Base-by-base conservation (phyloP, 53 echinoderm and acorn worm species). In the Apostichopus leukothele region DNA sequence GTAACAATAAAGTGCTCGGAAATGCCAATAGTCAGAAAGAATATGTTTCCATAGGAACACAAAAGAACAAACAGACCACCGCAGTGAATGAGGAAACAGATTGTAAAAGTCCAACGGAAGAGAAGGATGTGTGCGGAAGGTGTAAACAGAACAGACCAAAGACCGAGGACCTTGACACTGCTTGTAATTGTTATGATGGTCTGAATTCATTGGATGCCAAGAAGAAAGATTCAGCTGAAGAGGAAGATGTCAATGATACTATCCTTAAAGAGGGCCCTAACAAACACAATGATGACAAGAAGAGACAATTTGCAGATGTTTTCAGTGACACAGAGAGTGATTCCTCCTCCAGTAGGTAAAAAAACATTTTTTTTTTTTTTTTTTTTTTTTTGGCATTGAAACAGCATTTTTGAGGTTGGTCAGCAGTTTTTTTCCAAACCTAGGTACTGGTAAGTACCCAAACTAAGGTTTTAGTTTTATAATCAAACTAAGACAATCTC, bases 301-400 rank as follows among this genome's bases (percentile, higher is more conserved):
- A 86, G 78, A 90, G 90, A 86, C 92, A 91, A 57, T 98, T 98
- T 94, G 94, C 89, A 7, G 95, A 94, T 75, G 98, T 97, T 10
- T 98, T 94, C 86, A 98, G 98, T 91, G 98, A 98, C 76, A 92
- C 95, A 18, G 95, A 97, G 18, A 91, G 89, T 87, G 97, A 97
- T 50, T 89, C 90, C 13, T 94, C 90, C 8, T 80, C 88, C 2
- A 91, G 95, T 20, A 96, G 96, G 96, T 94, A 76, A 76, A 50
- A 74, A 74, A 7, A 74, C 74, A 21, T 74, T 74, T 25, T 7
- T 1, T 19, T 18, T 18, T 74, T 74, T 25, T 7, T 1, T 19
- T 18, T 18, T 18, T 14, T 67, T n/a, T n/a, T 16, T 67, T 67
- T 67, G 68, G 68, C 68, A 67, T n/a, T 67, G 68, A n/a, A 67